Evolutionary conservation across 1,140 invertebrate genomes (phyloP).

Genomic region (Aradophagus sp.): DNA sequence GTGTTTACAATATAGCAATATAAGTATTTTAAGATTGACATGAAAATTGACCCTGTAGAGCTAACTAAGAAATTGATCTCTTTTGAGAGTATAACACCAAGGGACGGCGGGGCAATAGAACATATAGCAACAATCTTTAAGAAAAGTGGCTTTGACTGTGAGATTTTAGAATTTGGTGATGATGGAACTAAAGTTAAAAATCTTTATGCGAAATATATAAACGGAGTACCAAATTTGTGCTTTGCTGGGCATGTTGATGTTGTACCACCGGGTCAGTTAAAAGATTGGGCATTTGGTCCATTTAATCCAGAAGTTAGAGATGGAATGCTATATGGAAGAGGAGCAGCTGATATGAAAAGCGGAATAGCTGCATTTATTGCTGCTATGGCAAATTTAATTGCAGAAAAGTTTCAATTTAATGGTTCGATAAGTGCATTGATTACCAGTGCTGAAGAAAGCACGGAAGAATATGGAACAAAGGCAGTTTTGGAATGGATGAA

Average conservation of each 20-base stretch:
- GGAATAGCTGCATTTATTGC: slow-evolving; percentile 23
- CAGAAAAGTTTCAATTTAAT: slow-evolving; percentile 18
- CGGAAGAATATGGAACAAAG: slow-evolving; percentile 23
- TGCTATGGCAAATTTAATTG: slow-evolving; percentile 18
- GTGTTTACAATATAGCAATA: slow-evolving; percentile 22
- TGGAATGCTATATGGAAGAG: slow-evolving; percentile 20
- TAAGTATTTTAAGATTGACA: slow-evolving; percentile 26
- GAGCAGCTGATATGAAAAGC: slow-evolving; percentile 18
- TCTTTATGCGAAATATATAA: slow-evolving; percentile 26
- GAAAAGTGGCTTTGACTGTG: slow-evolving; percentile 21
- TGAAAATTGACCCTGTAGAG: slow-evolving; percentile 23
- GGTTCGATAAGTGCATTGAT: slow-evolving; percentile 23
- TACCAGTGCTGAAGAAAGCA: slow-evolving; percentile 23
- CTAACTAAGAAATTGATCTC: slow-evolving; percentile 14
- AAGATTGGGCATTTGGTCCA: slow-evolving; percentile 11
- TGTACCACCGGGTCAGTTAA: slow-evolving; percentile 11
- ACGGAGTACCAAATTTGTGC: slow-evolving; percentile 25
- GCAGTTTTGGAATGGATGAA: slow-evolving; percentile 25
- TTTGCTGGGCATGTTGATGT: slow-evolving; percentile 25
- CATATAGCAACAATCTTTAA: slow-evolving; percentile 18
- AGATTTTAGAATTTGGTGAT: slow-evolving; percentile 20
- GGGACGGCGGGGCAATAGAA: slow-evolving; percentile 12
- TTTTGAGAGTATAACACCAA: slow-evolving; percentile 18
- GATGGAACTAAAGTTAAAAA: slow-evolving; percentile 18
- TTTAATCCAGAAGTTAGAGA: slow-evolving; percentile 11